Conservation (phyloP, 2,888 invertebrate species). For the Drosophila histrio region DNA sequence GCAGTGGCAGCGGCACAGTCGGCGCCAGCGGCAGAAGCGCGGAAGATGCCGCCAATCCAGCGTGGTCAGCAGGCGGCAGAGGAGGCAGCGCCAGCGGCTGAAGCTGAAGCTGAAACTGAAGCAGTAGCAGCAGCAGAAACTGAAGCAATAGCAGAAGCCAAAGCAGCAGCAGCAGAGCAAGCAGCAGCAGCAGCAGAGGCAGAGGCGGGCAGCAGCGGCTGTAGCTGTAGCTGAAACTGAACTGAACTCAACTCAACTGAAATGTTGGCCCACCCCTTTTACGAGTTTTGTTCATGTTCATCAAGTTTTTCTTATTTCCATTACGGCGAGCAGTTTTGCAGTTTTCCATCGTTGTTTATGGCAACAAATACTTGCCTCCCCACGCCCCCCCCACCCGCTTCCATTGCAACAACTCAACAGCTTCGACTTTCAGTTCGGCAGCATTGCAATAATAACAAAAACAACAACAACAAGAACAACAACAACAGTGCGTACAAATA, state of each 20-base stretch:
- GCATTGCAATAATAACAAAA: slow-evolving; percentile 38
- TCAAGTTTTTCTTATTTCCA: slow-evolving; percentile 73
- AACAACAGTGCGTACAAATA: slow-evolving; percentile 75
- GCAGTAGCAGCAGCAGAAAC: background rate
- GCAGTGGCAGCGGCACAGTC: slow-evolving; percentile 22
- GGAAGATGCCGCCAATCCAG: slow-evolving; percentile 71
- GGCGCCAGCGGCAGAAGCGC: slow-evolving; percentile 57
- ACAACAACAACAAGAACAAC: slow-evolving; percentile 23
- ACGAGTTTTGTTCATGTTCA: slow-evolving; percentile 74
- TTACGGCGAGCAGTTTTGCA: slow-evolving; percentile 39
- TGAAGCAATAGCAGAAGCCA: background rate
- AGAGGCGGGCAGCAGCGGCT: background rate
- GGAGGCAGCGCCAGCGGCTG: slow-evolving; percentile 19
- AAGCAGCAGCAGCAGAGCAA: slow-evolving; percentile 10
- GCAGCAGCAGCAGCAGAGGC: slow-evolving; percentile 1
- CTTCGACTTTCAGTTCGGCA: slow-evolving; percentile 10
- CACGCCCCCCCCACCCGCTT: background rate
- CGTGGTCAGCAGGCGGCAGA: slow-evolving; percentile 58
- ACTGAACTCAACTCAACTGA: slow-evolving; percentile 21
- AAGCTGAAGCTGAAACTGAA: slow-evolving; percentile 21
- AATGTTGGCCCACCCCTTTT: slow-evolving; percentile 73
- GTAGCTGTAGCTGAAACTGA: slow-evolving; percentile 6
- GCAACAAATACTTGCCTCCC: slow-evolving; percentile 69
- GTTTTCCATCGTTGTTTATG: slow-evolving; percentile 69
- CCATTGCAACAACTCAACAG: background rate